phyloP scores from a whole-genome alignment of 2,113 vertebrate genomes.

The Triplophysa dalaica region DNA sequence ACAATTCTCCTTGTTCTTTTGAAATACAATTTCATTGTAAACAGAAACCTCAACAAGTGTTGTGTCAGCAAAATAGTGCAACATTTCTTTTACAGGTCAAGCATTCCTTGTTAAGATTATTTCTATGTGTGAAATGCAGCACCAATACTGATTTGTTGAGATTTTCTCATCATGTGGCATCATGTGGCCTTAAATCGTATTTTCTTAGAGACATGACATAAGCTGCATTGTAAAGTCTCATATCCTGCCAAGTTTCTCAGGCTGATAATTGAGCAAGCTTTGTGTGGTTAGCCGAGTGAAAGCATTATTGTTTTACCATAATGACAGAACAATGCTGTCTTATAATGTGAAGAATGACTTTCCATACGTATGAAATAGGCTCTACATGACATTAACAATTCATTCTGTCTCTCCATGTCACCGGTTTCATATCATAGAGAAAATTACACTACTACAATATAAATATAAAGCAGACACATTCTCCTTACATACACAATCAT shows the following conservation, averaged over 20 bases:
- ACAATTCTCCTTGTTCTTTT: too few relatives aligned
- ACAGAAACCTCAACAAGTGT: too few relatives aligned
- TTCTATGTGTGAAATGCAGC: slow-evolving; percentile 4
- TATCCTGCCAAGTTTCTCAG: not conserved
- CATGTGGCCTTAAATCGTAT: not conserved
- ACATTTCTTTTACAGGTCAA: not conserved
- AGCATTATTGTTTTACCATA: slow-evolving; percentile 26
- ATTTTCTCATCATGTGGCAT: slow-evolving; percentile 1
- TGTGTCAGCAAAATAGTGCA: too few relatives aligned
- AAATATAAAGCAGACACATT: not conserved
- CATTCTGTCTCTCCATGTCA: not conserved
- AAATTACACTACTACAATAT: not conserved
- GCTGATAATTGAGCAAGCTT: not conserved
- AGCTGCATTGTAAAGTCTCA: not conserved
- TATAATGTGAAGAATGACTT: not conserved
- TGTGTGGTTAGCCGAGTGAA: not conserved
- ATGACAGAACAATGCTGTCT: slow-evolving; percentile 10
- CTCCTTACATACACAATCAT: not conserved
- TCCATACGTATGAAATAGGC: slow-evolving; percentile 15
- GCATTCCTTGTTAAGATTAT: not conserved
- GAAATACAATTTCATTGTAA: too few relatives aligned
- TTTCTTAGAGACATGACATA: not conserved
- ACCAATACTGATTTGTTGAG: not conserved
- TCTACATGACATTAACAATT: not conserved
- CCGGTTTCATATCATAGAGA: not conserved